These are phyloP conservation scores for Microtus pennsylvanicus DNA, from an alignment of 2,113 vertebrate species.

Conservation along the genomic window DNA sequence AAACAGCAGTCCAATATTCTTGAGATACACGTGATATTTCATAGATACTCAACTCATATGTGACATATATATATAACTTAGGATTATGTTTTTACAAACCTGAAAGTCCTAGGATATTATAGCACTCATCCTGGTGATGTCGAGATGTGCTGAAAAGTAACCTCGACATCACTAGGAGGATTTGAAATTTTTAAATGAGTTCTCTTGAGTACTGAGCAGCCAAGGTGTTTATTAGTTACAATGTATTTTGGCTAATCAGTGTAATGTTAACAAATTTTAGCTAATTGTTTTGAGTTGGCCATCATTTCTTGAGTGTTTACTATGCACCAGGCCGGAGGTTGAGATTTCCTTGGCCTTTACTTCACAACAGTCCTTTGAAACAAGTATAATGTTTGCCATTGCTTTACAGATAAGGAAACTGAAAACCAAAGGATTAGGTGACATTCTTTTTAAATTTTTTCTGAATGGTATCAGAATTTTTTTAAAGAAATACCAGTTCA, in stretches of 20 bases:
- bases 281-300: conserved; percentile 58
- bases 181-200: conserved; percentile 74
- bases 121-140: conserved; percentile 83
- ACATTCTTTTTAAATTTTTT: neutral
- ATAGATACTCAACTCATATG: conserved; percentile 86
- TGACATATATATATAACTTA: conserved; percentile 84
- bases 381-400: neutral
- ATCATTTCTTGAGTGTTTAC: neutral
- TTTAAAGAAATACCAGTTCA: conserved; percentile 69
- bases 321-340: neutral
- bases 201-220: conserved; percentile 78
- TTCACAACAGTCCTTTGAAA: neutral
- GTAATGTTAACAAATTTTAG: conserved; percentile 77
- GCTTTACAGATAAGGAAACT: neutral
- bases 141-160: conserved; percentile 82
- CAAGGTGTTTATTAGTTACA: conserved; percentile 68
- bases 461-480: neutral
- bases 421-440: neutral
- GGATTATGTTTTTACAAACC: conserved; percentile 83
- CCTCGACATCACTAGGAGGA: neutral
- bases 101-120: conserved; percentile 79
- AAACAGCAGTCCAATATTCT: conserved; percentile 87
- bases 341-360: neutral
- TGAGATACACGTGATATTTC: conserved; percentile 86
- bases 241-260: conserved; percentile 71